Percentiles rank a stretch among this genome's conserved stretches.
Conservation (phyloP, 2,888 invertebrate species). For the Idaea biselata region DNA sequence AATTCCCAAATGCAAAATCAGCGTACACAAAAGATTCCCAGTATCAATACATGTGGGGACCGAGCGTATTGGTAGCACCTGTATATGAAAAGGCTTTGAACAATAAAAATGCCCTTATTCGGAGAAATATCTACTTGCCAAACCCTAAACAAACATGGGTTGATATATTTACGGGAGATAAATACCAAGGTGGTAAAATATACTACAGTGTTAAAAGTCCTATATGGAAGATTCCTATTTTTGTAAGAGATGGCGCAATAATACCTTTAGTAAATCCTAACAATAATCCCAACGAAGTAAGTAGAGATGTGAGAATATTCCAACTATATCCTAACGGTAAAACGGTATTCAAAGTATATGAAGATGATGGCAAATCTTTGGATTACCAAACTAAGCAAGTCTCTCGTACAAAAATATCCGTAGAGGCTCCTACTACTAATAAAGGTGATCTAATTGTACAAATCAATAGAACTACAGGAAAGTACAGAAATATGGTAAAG, state of each 20-base stretch:
- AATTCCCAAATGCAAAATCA: constrained; percentile 54
- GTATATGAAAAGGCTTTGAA: constrained; percentile 45
- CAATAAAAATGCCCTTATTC: constrained; percentile 35
- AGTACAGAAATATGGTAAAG: constrained; percentile 51
- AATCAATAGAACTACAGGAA: constrained; percentile 56
- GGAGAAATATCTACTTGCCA: constrained; percentile 62
- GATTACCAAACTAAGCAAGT: constrained; percentile 50
- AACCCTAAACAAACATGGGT: constrained; percentile 61
- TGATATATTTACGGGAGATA: constrained; percentile 64
- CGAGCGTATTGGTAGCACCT: constrained; percentile 66
- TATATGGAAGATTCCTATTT: constrained; percentile 69
- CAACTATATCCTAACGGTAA: constrained; percentile 58
- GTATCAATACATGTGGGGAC: constrained; percentile 75
- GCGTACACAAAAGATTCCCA: constrained; percentile 63
- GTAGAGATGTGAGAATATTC: constrained; percentile 53
- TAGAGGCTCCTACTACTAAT: constrained; percentile 46
- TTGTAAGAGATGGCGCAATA: constrained; percentile 66
- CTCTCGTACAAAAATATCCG: constrained; percentile 51
- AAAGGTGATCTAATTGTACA: constrained; percentile 49
- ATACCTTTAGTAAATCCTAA: constrained; percentile 66
- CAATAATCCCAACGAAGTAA: constrained; percentile 62
- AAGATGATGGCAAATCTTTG: constrained; percentile 65
- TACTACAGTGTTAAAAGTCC: constrained; percentile 57
- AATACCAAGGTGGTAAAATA: constrained; percentile 67
- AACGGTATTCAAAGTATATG: constrained; percentile 54